Evolutionary conservation across 2,888 invertebrate genomes (phyloP), one percentile per base, ranked within the genome.

Genomic region (Sarcophaga caerulescens): DNA sequence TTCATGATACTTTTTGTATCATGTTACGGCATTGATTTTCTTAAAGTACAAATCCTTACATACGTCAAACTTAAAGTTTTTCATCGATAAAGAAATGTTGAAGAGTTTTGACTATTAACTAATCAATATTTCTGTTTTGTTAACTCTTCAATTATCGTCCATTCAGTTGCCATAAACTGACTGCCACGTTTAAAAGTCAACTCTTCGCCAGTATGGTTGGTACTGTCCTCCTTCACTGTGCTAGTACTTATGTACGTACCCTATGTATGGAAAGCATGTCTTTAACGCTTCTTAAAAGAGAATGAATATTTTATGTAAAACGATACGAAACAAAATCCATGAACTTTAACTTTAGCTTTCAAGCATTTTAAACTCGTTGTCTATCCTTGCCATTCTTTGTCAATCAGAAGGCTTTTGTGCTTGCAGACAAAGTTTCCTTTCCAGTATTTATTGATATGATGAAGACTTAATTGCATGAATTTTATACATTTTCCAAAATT

Each of bases 381-480:
- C 35, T 35, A 10, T 35, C 35, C 8, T 35, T 35, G 35, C 10
- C 35, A 35, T 35, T 66, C 57, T 68, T 76, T 76, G 76, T 59
- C 76, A 76, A 59, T 68, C 52, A 57, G 23, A 59, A 52, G 17
- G 59, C 23, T 59, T 68, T 76, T 76, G 47, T 45, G 21, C 19
- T 52, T 57, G 59, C 44, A 57, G 59, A 59, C 66, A 17, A 59
- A 66, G 59, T 76, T 68, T 66, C 21, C 45, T 68, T 66, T 11
- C 17, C 8, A 35, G 69, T 21, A 62, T 60, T 70, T 76, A 82
- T 76, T 70, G 77, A 77, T 71, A 59, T 52, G 44, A 47, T 70
- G 71, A 71, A 59, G 66, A 60, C 47, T 74, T 78, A 83, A 78
- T 78, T 83, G 62, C 63, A 83, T 69, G 60, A 69, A 69, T 57